Evolutionary conservation across 2,113 vertebrate species (phyloP).

Genomic region (Brachyhypopomus gauderio): DNA sequence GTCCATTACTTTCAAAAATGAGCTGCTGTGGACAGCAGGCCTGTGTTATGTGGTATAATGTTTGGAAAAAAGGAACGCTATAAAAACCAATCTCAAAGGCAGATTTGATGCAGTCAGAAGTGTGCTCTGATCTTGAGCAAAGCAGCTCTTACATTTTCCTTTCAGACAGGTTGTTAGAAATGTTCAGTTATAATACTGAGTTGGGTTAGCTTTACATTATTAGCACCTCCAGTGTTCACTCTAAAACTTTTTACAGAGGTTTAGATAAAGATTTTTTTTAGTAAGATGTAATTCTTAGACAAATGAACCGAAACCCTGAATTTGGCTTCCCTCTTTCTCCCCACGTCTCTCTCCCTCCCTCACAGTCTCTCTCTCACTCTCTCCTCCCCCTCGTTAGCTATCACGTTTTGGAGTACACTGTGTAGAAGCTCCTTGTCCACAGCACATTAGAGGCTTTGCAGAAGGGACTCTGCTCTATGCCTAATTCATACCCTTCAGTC

Average conservation of each 20-base stretch:
- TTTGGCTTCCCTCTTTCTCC: background rate
- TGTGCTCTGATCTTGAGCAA: background rate
- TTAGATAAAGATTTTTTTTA: background rate
- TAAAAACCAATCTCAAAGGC: background rate
- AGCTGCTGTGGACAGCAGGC: background rate
- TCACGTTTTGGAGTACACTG: conserved; percentile 3
- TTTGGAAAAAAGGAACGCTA: background rate
- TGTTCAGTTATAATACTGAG: too few species aligned
- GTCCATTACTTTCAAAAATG: background rate
- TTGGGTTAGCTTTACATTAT: too few species aligned
- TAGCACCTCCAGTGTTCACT: too few species aligned
- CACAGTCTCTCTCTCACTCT: too few species aligned
- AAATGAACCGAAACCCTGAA: too few species aligned
- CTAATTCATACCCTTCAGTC: conserved; percentile 31
- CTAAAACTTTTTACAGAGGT: too few species aligned
- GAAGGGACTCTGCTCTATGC: conserved; percentile 30
- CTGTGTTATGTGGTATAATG: background rate
- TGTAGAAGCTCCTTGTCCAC: conserved; percentile 10
- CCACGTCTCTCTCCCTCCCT: background rate
- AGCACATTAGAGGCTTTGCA: conserved; percentile 20
- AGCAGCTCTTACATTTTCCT: too few species aligned
- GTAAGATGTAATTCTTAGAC: too few species aligned
- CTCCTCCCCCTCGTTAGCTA: conserved; percentile 24
- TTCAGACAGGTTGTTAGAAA: too few species aligned
- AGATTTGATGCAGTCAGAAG: conserved; percentile 13